Evolutionary conservation across 2,113 vertebrate genomes (phyloP), one percentile per base, ranked within the genome.

Genomic region (Eulemur macaco): DNA sequence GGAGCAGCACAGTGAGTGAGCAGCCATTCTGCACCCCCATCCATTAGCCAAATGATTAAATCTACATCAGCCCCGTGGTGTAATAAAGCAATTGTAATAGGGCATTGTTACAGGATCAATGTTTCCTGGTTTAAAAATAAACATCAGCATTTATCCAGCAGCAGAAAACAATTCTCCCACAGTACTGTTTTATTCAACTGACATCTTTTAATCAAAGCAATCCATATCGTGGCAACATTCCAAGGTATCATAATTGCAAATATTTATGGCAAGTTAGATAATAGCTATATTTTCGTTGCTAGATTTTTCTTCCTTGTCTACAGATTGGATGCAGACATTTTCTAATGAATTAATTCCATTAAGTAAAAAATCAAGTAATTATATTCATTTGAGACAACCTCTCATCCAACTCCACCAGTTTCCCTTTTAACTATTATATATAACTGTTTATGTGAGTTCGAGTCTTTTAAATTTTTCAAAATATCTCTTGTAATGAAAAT

Each of bases 81-180:
- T 50, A 82, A 97, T 0, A 85, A 91, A 97, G 95, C 88, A 84
- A 94, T 58, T 58, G 77, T 89, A 86, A 97, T 1, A 54, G 92
- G 95, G 92, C 92, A n/a, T 18, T n/a, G 95, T 76, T 95, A 95
- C 89, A 87, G 95, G 96, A 96, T 78, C 94, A 73, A 25, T 83
- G 13, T 39, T 82, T 96, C 83, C 89, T 80, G 96, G 95, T 86
- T 96, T 84, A 93, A 96, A 96, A 97, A 96, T 64, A 97, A 97
- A 95, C 92, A 92, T 92, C 42, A 39, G 80, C 96, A 73, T 97
- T 92, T 96, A 91, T 52, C 80, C 56, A 80, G 69, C 84, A 25
- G 85, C 56, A 80, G 63, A 39, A 64, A 58, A 76, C 45, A 47
- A 89, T 63, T 81, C 96, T 56, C 77, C 95, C 89, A 37, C 10